These are phyloP conservation scores for Irena cyanogastra DNA, from an alignment of 2,113 vertebrate genomes.

Conservation along the genomic window DNA sequence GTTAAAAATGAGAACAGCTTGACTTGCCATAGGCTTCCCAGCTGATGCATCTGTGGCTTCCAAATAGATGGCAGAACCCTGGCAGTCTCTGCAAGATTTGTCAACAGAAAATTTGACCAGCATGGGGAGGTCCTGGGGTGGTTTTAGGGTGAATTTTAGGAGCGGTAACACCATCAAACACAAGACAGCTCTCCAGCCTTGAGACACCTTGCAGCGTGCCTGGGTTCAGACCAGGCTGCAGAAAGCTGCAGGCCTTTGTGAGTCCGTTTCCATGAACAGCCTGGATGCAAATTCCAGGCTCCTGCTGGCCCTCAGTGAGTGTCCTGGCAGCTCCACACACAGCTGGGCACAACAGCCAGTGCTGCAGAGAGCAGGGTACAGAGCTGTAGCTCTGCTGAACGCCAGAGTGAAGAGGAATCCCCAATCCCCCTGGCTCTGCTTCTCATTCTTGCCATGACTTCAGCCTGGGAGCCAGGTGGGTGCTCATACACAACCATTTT, in stretches of 20 bases:
- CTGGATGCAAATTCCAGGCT: not conserved
- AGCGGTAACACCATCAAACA: not conserved
- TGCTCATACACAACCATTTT: fast-evolving
- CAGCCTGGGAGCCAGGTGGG: not conserved
- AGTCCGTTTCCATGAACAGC: not conserved
- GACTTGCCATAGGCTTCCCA: not conserved
- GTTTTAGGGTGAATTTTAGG: not conserved
- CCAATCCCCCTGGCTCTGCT: not conserved
- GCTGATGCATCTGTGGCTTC: not conserved
- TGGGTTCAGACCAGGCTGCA: not conserved
- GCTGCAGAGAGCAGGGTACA: not conserved
- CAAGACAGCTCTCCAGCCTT: not conserved
- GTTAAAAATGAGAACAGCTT: not conserved
- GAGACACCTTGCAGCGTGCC: not conserved
- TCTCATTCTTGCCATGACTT: not conserved
- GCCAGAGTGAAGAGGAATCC: not conserved
- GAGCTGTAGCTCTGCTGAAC: not conserved
- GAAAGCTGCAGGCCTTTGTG: not conserved
- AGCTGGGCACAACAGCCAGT: not conserved
- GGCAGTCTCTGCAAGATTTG: not conserved
- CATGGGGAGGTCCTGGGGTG: not conserved
- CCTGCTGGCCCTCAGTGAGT: not conserved
- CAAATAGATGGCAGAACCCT: not conserved
- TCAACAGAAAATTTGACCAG: not conserved
- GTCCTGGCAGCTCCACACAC: not conserved